These are phyloP conservation scores for Pemphigus obesinymphae DNA, from an alignment of 1,140 invertebrate genomes.

Conservation along the genomic window DNA sequence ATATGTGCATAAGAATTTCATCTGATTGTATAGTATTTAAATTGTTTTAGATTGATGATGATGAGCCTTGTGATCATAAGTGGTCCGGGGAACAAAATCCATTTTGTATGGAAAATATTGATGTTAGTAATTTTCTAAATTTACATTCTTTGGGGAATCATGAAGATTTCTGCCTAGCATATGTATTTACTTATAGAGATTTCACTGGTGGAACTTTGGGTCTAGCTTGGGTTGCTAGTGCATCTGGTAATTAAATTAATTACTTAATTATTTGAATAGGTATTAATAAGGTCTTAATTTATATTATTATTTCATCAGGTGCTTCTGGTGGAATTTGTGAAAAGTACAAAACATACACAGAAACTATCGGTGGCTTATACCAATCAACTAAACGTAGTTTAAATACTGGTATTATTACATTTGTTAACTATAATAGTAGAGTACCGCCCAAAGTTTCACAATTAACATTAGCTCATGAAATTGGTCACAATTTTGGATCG, in stretches of 20 bases:
- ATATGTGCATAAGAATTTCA: not conserved
- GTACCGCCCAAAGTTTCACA: conserved; percentile 96
- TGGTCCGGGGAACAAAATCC: conserved; percentile 73
- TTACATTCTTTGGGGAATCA: conserved; percentile 95
- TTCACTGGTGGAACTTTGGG: conserved; percentile 95
- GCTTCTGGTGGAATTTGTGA: conserved; percentile 98
- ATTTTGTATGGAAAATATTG: conserved; percentile 96
- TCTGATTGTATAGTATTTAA: not conserved
- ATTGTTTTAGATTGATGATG: conserved; percentile 76
- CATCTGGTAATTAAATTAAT: conserved; percentile 59
- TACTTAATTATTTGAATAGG: not conserved
- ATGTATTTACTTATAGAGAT: conserved; percentile 97
- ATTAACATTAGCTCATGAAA: conserved; percentile 96
- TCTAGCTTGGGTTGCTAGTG: conserved; percentile 96
- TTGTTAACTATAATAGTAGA: conserved; percentile 96
- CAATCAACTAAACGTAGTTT: conserved; percentile 88
- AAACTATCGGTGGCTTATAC: conserved; percentile 87
- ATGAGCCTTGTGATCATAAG: conserved; percentile 66
- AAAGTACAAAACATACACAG: conserved; percentile 94
- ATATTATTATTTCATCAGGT: conserved; percentile 55
- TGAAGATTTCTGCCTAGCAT: conserved; percentile 96
- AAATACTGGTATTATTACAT: conserved; percentile 98
- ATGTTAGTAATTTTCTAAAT: conserved; percentile 98
- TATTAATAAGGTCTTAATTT: not conserved
- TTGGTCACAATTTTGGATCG: conserved; percentile 98